Evolutionary conservation across 1,140 invertebrate species (phyloP), one percentile per base, ranked within the genome.

Genomic region (Cepaea nemoralis): DNA sequence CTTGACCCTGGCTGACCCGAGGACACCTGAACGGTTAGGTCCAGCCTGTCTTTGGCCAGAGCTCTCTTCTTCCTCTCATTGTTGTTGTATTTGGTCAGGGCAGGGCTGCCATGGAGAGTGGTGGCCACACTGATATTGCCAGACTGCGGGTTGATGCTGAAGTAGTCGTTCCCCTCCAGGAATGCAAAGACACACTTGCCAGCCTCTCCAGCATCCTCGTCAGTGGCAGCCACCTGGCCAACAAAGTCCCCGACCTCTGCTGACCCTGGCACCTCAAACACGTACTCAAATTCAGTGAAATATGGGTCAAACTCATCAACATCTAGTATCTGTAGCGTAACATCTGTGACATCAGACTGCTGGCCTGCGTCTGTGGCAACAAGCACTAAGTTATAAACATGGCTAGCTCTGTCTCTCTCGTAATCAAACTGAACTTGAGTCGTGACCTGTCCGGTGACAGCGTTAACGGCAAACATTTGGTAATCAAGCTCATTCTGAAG

Each of bases 221-320:
- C 98, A 0, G 94, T 96, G 5, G 98, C 98, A 22, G 94, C 94
- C 2, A 98, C 96, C 86, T 95, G 94, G 0, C 97, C 97, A 5
- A 98, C 94, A 1, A 96, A 92, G 86, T 95, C 95, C 1, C 97
- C 97, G 50, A 94, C 91, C 0, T 95, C 93, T 35, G 91, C 91
- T 39, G 94, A 94, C 19, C 94, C 94, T 5, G 94, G 94, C 35
- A 97, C 92, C 8, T 93, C 91, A 90, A 98, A 98, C 82, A 94
- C 94, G 90, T 99, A 99, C 0, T 95, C 95, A 77, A 94, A 93
- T 88, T 48, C 55, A 14, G 94, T 95, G 87, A 99, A 98, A 85
- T 96, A 95, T 0, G 97, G 97, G 88, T 95, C 94, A 91, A 96
- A 98, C 91, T 99, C 97, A 91, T 99, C 97, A 83, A 95, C 93